Base-by-base conservation (phyloP, 2,888 invertebrate species). In the Drosophila silvestris region DNA sequence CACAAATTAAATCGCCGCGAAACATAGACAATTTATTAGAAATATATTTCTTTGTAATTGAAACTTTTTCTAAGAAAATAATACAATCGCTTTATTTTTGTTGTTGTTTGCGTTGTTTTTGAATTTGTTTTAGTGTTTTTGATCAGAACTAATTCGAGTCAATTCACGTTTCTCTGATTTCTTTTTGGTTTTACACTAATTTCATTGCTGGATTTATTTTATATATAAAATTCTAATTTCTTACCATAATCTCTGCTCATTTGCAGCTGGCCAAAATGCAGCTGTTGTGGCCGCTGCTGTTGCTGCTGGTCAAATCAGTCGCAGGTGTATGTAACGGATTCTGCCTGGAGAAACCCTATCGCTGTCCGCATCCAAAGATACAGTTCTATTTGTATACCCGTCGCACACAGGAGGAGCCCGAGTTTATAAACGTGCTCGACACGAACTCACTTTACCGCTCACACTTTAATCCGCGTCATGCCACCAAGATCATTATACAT, bases 401-500 rank as follows among this genome's bases (percentile, higher is more conserved):
- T 82, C 95, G 95, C 68, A 97, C 97, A 0, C 97, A 97, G 94
- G 95, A 96, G 70, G 94, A 95, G 77, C 97, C 97, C 0, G 96
- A 96, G 77, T 93, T 96, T 10, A 87, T 97, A 58, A 95, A 97
- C 91, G 96, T 97, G 0, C 94, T 95, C 32, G 95, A 96, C 85
- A 94, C 95, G 54, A 95, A 96, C 44, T 96, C 97, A 0, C 93
- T 98, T 30, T 95, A 95, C 79, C 94, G 95, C 71, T 97, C 97
- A 0, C 95, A 95, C 82, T 98, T 97, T 93, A 97, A 98, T 93
- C 95, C 96, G 0, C 95, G 94, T 0, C 95, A 97, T 92, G 96
- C 97, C 0, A 97, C 97, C 7, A 98, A 98, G 94, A 95, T 98
- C 30, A 96, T 98, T 54, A 97, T 98, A 26, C 98, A 98, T 90